Evolutionary conservation across 2,113 vertebrate species (phyloP).

Genomic region (Aldabrachelys gigantea): DNA sequence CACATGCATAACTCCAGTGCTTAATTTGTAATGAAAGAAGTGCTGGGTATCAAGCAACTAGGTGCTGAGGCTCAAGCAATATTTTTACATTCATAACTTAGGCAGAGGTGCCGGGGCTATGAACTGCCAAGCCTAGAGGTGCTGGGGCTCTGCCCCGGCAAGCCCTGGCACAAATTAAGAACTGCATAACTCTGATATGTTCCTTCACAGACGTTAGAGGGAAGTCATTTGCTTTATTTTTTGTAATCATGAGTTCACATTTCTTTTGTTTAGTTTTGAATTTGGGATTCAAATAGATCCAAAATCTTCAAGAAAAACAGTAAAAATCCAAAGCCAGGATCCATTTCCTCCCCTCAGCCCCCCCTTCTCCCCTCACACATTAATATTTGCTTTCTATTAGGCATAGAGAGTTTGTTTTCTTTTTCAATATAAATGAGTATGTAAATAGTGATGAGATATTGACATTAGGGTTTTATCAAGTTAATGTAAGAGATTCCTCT

Average conservation of each 20-base stretch:
- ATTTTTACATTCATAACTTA: no score
- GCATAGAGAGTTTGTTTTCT: neutral
- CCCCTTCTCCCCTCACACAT: neutral
- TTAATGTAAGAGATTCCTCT: rapidly evolving
- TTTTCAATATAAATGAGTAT: neutral
- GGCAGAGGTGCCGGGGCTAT: no score
- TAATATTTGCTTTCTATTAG: neutral
- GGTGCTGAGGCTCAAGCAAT: no score
- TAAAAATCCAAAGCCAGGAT: neutral
- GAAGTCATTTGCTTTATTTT: neutral
- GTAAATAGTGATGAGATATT: neutral
- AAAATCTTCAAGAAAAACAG: neutral
- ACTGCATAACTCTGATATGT: neutral
- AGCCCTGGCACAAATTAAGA: no score
- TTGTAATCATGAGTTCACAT: neutral
- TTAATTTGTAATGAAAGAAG: no score
- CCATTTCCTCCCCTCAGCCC: neutral
- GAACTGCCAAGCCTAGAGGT: no score
- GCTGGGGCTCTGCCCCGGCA: no score
- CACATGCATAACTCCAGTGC: neutral
- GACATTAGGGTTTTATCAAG: neutral
- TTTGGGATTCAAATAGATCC: neutral
- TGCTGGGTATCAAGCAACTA: no score
- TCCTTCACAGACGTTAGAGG: neutral
- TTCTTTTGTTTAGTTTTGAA: neutral